These are phyloP conservation scores for Drosophila trichaetosa DNA, from an alignment of 2,888 invertebrate genomes.

Conservation along the genomic window DNA sequence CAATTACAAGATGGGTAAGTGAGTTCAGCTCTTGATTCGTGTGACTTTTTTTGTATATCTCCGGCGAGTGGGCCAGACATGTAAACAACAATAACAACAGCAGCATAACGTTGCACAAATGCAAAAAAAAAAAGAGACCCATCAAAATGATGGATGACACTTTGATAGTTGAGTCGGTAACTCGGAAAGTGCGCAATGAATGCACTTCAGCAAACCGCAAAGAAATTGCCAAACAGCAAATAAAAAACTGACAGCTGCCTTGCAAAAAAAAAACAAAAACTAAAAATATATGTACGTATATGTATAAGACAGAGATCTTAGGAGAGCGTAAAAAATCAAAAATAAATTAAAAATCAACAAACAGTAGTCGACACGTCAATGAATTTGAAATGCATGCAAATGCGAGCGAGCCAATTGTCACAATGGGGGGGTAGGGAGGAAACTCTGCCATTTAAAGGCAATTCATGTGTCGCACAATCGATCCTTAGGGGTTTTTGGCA, in stretches of 20 bases:
- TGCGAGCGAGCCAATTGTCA: slow-evolving; percentile 59
- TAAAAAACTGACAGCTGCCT: slow-evolving; percentile 61
- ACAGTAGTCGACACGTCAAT: slow-evolving; percentile 75
- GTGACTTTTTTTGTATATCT: slow-evolving; percentile 45
- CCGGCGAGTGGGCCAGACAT: slow-evolving; percentile 61
- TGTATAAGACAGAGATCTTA: slow-evolving; percentile 35
- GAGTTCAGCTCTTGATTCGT: slow-evolving; percentile 58
- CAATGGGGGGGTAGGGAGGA: slow-evolving; percentile 2
- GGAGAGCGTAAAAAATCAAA: slow-evolving; percentile 71
- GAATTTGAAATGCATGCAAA: slow-evolving; percentile 78
- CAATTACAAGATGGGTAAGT: slow-evolving; percentile 69
- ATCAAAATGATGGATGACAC: slow-evolving; percentile 83
- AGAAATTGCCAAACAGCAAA: slow-evolving; percentile 51
- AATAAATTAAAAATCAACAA: slow-evolving; percentile 83
- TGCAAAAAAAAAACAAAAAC: slow-evolving; percentile 17
- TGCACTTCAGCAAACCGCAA: slow-evolving; percentile 73
- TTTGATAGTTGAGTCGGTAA: slow-evolving; percentile 64
- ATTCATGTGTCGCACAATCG: slow-evolving; percentile 66
- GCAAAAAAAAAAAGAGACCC: slow-evolving; percentile 59
- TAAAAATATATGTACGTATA: slow-evolving; percentile 15
- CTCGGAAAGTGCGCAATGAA: slow-evolving; percentile 43
- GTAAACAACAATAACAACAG: slow-evolving; percentile 55
- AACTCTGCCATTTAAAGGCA: slow-evolving; percentile 46
- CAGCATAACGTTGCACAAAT: slow-evolving; percentile 45
- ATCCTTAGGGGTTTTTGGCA: slow-evolving; percentile 32